Base-by-base conservation (phyloP, 2,797 vertebrate species). In the Periophthalmus magnuspinnatus region DNA sequence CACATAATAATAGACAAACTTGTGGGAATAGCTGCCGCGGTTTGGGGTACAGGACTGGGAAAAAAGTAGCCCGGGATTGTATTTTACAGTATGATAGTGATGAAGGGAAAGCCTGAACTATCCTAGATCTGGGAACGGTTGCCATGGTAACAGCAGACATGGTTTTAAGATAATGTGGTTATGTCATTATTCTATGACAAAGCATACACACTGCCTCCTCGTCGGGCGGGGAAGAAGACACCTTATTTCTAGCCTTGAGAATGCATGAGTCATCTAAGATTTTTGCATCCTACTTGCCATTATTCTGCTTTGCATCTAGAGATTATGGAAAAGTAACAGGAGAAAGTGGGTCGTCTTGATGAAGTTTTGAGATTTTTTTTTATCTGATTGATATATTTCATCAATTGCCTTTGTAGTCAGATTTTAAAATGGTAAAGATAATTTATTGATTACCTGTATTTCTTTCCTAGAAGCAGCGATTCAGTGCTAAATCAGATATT, bases 121-220 rank as follows among this genome's bases (percentile, higher is more conserved):
- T 80, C 76, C 75, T 72, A 76, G 71, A 80, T 86, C 67, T 81
- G 75, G 74, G 79, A 78, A 81, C 61, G 68, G 90, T 92, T 88
- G 73, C 90, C 81, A 89, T 89, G 79, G 91, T 82, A 90, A 91
- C 90, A 80, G 82, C 76, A 79, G 71, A 75, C 58, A 76, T 76
- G 61, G 70, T 73, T 85, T 85, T 76, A 72, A 67, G 72, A 77
- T 81, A 81, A 79, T 34, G 76, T 68, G 19, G 76, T 76, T 81
- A 57, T 77, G 67, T 83, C 36, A 54, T 79, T 77, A 74, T 71
- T 32, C 36, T 63, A 38, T 83, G 69, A 81, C 63, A 74, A 60
- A 77, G 63, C 34, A 69, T 59, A 74, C 52, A 21, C 41, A 68
- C 6, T 2, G 65, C 66, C 68, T 64, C 70, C 68, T 69, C 54